Conservation (phyloP, 2,888 invertebrate species). For the Uropetala carovei region DNA sequence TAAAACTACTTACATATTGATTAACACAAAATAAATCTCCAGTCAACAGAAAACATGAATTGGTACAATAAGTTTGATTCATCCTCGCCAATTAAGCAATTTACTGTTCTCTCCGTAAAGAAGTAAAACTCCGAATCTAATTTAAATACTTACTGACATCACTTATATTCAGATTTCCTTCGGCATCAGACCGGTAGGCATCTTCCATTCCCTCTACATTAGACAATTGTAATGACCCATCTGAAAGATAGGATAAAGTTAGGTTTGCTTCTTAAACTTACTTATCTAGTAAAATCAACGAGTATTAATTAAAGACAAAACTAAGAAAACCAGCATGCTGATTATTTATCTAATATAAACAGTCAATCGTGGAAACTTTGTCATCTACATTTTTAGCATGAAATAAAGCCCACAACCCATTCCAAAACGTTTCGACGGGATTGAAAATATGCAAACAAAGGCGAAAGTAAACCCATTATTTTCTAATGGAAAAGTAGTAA, state of each 20-base stretch:
- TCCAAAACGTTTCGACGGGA: background rate
- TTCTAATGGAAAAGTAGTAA: slow-evolving; percentile 34
- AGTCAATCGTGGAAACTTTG: background rate
- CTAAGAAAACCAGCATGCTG: slow-evolving; percentile 50
- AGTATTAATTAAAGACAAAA: background rate
- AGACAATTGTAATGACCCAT: slow-evolving; percentile 70
- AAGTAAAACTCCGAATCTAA: no score
- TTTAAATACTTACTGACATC: slow-evolving; percentile 85
- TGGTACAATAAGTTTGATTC: no score
- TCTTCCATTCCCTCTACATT: slow-evolving; percentile 74
- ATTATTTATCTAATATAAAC: slow-evolving; percentile 9
- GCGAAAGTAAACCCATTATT: background rate
- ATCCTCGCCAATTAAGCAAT: no score
- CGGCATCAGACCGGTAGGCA: slow-evolving; percentile 71
- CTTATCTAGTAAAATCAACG: background rate
- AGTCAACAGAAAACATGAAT: slow-evolving; percentile 22
- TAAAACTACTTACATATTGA: background rate
- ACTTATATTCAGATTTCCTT: slow-evolving; percentile 81
- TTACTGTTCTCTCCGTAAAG: no score
- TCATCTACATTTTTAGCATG: background rate
- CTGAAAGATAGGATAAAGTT: slow-evolving; percentile 65
- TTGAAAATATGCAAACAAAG: background rate
- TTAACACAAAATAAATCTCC: background rate
- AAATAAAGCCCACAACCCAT: slow-evolving; percentile 55
- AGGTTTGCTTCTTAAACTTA: background rate